A percentile compares a stretch with the other conserved stretches of the same genome.
Evolutionary conservation across 2,113 vertebrate genomes (phyloP).

Genomic region (Labeo rohita): DNA sequence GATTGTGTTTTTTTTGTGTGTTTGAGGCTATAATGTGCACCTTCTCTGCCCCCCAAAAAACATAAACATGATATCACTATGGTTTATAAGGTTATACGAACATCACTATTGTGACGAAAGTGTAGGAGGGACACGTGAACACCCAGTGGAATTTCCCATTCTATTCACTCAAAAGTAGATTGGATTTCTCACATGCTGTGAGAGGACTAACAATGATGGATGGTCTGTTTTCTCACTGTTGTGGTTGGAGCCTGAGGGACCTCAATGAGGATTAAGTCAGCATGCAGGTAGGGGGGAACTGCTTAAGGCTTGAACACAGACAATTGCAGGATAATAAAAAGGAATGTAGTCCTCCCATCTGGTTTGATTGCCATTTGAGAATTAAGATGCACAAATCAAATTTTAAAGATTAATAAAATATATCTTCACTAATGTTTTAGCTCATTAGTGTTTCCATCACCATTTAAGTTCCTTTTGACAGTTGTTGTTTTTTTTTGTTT

Average conservation of each 20-base stretch:
- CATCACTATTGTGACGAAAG: not conserved
- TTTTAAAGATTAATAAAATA: not conserved
- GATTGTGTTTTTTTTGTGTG: not conserved
- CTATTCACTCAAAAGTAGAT: constrained; percentile 52
- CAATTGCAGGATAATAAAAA: constrained; percentile 10
- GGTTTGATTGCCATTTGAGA: not conserved
- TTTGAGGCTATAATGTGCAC: not conserved
- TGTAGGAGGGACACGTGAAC: constrained; percentile 18
- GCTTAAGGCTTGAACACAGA: constrained; percentile 15
- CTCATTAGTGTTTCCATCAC: not conserved
- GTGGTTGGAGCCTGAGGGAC: constrained; percentile 23
- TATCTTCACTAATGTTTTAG: not conserved
- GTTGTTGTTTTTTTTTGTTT: not conserved
- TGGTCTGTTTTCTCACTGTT: constrained; percentile 56
- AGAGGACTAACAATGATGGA: constrained; percentile 70
- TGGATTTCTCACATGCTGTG: constrained; percentile 63
- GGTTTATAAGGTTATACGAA: constrained; percentile 1
- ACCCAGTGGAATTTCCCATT: constrained; percentile 53
- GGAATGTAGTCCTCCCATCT: constrained; percentile 18
- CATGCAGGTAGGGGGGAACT: constrained; percentile 30
- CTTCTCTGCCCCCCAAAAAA: not conserved
- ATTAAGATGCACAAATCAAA: not conserved
- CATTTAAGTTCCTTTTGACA: not conserved
- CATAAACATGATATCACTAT: not conserved
- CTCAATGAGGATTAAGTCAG: constrained; percentile 42